Base-by-base conservation (phyloP, 2,888 invertebrate genomes). In the Eupithecia exiguata region DNA sequence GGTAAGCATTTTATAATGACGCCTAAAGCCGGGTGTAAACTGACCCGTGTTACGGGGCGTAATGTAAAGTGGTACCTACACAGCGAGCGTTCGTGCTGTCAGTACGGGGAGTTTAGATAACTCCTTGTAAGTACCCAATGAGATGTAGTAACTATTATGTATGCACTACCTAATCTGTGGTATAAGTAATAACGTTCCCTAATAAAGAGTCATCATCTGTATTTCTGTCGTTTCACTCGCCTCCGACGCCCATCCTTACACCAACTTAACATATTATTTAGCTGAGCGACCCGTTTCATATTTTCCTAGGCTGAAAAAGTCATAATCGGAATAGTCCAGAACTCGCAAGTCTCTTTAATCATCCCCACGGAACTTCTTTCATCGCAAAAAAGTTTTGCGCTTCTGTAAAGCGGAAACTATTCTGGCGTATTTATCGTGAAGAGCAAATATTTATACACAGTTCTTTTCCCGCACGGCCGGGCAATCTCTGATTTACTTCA, bases 361-460 rank as follows among this genome's bases (percentile, higher is more conserved):
- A 72, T 71, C 46, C 36, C 66, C 18, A 7, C 36, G 30, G n/a
- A 70, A 63, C 53, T 70, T 74, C 61, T 71, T 75, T 75, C 71
- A 72, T 63, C 75, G 58, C 53, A 65, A 67, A 67, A 72, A 75
- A 75, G 68, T 70, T 75, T 70, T 62, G 62, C 69, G 70, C 68
- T 72, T 63, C 70, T 72, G 75, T 72, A 75, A 75, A 72, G 75
- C 70, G 70, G 75, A 75, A 75, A 76, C 76, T 76, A 69, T 76
- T 73, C 70, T 65, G 53, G 43, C 70, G 70, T 70, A 63, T 69
- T 76, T 73, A 73, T 69, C 63, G 71, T 68, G 62, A 73, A 67
- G 69, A 71, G 71, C 75, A 74, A 77, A 75, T 78, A 74, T 80
- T 77, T 77, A 77, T 78, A 62, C 71, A 76, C 70, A 73, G 70